Base-by-base conservation (phyloP, 2,797 vertebrate species). In the Pelodytes ibericus region DNA sequence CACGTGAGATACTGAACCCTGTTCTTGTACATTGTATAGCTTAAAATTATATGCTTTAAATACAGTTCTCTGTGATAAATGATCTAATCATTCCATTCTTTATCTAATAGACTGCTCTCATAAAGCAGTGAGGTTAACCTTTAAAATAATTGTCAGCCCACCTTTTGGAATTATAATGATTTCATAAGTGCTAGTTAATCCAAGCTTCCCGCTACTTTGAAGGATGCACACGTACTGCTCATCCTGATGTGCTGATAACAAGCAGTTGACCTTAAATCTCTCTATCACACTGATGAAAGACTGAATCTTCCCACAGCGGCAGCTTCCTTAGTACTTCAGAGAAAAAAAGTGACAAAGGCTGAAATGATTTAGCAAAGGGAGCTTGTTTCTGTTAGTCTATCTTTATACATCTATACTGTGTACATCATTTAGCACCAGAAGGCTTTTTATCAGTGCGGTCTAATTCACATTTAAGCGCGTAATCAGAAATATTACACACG, bases 71-170 rank as follows among this genome's bases (percentile, higher is more conserved):
- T 79, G n/a, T 72, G 63, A 78, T 72, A 73, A 78, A 72, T 68
- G 44, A 49, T 78, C 63, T 73, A 78, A 72, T 67, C 29, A 59
- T 73, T 78, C 36, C 24, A 72, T 77, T 72, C 63, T 49, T 77
- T 56, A 30, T 61, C 41, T 72, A 72, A 78, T 72, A 78, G 76
- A 67, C 56, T 72, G 63, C 63, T 72, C 63, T 72, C 57, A 51
- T 72, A 78, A 68, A 72, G 63, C 62, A 61, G 70, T 51, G 57
- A 78, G 70, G 70, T 78, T 78, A 78, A 78, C 70, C 76, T 78
- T 78, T 78, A 68, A 72, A 67, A 78, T 78, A 78, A 78, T 73
- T 78, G 76, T 73, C 70, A 78, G 70, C 76, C 76, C 70, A 73
- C 76, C 76, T 73, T 65, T 78, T 72, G 56, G 56, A 78, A 72